Evolutionary conservation across 1,140 invertebrate genomes (phyloP), one percentile per base, ranked within the genome.

Genomic region (Pseudomyrmex pallidus): DNA sequence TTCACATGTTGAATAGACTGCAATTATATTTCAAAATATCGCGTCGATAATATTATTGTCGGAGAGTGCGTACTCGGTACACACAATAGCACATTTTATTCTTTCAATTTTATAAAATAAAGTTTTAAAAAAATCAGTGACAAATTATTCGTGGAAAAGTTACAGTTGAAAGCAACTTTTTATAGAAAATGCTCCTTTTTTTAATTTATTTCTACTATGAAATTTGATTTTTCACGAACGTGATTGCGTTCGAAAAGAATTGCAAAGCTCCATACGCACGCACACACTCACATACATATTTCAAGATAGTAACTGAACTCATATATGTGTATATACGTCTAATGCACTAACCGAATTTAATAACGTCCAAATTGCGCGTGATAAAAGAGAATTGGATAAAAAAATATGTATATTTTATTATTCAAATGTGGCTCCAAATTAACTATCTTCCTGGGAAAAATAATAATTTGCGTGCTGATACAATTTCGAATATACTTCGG

Each of bases 31-130:
- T 59, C 15, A 57, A 44, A 63, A 63, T n/a, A 73, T 73, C 44
- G 5, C 5, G 4, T 64, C 22, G 48, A 22, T 76, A 83, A 66
- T 78, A 25, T 84, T 84, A 84, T 84, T 84, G 74, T 84, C 62
- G 25, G 54, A 61, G 22, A 59, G n/a, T 61, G 35, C 25, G 22
- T 17, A 22, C 35, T 35, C 50, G 10, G 4, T 54, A 35, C 35
- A 52, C 17, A 48, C 64, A 15, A 52, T 17, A 83, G 15, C 13
- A n/a, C 63, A 83, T 20, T 50, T 50, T 17, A 0, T 4, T 25
- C 15, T 61, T 70, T 70, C 17, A 59, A 70, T 78, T 78, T 74
- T 72, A 7, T 35, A 35, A 35, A 35, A 35, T 35, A 35, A 35
- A 68, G 83, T 54, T 4, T 74, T 25, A 50, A 15, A 74, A 67